Percentiles rank a stretch among this genome's conserved stretches.
These are phyloP conservation scores for Phylloscopus trochiloides DNA, from an alignment of 2,113 vertebrate species.

Conservation along the genomic window DNA sequence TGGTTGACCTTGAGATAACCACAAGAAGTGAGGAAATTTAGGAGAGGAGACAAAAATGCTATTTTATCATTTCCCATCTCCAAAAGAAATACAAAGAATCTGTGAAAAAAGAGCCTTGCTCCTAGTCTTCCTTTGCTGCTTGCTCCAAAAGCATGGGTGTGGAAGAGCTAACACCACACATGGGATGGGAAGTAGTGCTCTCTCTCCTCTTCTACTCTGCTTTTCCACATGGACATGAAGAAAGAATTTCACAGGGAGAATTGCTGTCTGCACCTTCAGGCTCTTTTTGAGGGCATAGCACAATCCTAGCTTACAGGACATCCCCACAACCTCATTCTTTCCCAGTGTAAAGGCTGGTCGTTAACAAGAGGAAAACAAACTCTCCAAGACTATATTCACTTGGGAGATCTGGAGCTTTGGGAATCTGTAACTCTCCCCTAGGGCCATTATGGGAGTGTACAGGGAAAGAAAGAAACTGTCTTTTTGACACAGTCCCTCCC, in stretches of 20 bases:
- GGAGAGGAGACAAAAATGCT: not conserved
- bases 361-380: not conserved
- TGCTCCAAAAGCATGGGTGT: accelerated
- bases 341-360: not conserved
- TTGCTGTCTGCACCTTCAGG: not conserved
- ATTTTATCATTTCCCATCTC: not conserved
- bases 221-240: not conserved
- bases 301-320: not conserved
- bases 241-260: not conserved
- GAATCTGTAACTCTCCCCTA: not conserved
- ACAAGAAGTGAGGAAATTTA: accelerated
- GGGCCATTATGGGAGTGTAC: not conserved
- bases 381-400: not conserved
- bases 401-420: not conserved
- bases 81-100: not conserved
- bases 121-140: not conserved
- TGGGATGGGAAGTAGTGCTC: not conserved
- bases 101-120: not conserved
- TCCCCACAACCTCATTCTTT: not conserved
- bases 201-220: not conserved
- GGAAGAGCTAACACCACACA: not conserved
- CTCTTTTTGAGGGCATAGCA: not conserved
- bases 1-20: not conserved
- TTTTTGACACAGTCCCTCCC: not conserved
- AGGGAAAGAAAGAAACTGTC: not conserved